Evolutionary conservation across 2,113 vertebrate genomes (phyloP), one percentile per base, ranked within the genome.

Genomic region (Notothenia coriiceps): DNA sequence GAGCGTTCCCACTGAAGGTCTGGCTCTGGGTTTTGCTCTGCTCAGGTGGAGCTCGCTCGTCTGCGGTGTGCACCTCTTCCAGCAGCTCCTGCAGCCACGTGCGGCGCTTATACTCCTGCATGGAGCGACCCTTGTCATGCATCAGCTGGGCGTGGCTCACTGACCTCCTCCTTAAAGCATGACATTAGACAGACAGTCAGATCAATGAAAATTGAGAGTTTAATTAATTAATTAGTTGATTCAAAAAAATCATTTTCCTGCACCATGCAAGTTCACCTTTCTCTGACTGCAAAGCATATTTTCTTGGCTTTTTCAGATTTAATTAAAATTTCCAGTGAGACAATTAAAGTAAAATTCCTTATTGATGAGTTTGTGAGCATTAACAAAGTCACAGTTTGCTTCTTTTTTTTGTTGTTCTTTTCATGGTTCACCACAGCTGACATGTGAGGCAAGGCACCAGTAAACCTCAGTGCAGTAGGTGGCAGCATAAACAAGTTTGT

Each of bases 141-240:
- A 99, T 92, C 18, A 99, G 94, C 95, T 99, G 98, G 79, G 97
- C 97, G 52, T 99, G 97, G 20, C 97, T 97, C 78, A 99, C 98
- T 0, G 98, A 97, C 46, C 98, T 95, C 91, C 96, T 97, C 91
- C 98, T 99, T 56, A 69, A 76, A 75, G 52, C 49, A 77, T 55
- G 77, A 56, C 72, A 78, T 52, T 55, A 20, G 80, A 60, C 1
- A 81, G 51, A 66, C 10, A 64, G 1, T 70, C 35, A 70, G 35
- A 47, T 72, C 2, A 70, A 6, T 10, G 10, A 43, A 2, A 6
- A 3, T 29, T 29, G 29, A 22, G 50, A 6, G 43, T 56, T 35
- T 25, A 25, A 60, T 29, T 17, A 51, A 29, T 29, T 29, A 29
- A 4, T 29, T 29, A 2, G 2, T 25, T 25, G 25, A 25, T 25